These are phyloP conservation scores for Drosophila diplacantha DNA, from an alignment of 2,888 invertebrate species.

Conservation along the genomic window DNA sequence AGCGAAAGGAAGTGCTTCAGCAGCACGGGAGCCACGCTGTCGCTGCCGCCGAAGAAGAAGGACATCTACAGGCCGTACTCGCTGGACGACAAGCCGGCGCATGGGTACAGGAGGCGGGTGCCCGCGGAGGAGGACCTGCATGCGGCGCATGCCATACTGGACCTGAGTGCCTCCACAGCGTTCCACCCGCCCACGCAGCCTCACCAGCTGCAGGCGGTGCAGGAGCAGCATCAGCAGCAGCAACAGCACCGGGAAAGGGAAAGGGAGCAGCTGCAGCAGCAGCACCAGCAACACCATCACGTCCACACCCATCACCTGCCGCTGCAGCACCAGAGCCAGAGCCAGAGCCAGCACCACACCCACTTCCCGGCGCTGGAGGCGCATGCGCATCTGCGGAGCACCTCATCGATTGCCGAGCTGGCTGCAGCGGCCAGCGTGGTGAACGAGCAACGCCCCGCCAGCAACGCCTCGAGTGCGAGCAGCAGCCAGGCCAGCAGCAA, in stretches of 20 bases:
- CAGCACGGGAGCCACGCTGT: slow-evolving; percentile 89
- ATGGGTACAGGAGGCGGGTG: slow-evolving; percentile 77
- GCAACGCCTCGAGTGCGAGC: slow-evolving; percentile 73
- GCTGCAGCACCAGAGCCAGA: slow-evolving; percentile 73
- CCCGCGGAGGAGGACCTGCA: slow-evolving; percentile 90
- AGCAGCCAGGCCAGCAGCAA: slow-evolving; percentile 70
- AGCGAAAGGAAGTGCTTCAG: slow-evolving; percentile 90
- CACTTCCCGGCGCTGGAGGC: slow-evolving; percentile 54
- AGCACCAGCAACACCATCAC: slow-evolving; percentile 63
- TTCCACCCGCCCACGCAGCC: slow-evolving; percentile 82
- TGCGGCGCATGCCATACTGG: slow-evolving; percentile 92
- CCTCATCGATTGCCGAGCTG: slow-evolving; percentile 71
- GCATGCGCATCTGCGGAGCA: slow-evolving; percentile 63
- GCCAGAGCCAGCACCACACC: slow-evolving; percentile 48
- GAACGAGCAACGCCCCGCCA: slow-evolving; percentile 74
- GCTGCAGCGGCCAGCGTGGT: slow-evolving; percentile 72
- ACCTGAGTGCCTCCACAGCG: slow-evolving; percentile 91
- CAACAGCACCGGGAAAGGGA: slow-evolving; percentile 54
- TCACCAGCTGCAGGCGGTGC: slow-evolving; percentile 73
- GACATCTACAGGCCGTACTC: slow-evolving; percentile 94
- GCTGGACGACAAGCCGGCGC: slow-evolving; percentile 82
- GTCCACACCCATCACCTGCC: slow-evolving; percentile 65
- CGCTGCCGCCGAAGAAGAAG: slow-evolving; percentile 92
- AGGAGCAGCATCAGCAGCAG: slow-evolving; percentile 60
- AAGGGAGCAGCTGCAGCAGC: slow-evolving; percentile 50